A percentile compares a stretch with the other conserved stretches of the same genome.
These are phyloP conservation scores for Diphyllodes magnificus DNA, from an alignment of 2,113 vertebrate genomes.

Conservation along the genomic window DNA sequence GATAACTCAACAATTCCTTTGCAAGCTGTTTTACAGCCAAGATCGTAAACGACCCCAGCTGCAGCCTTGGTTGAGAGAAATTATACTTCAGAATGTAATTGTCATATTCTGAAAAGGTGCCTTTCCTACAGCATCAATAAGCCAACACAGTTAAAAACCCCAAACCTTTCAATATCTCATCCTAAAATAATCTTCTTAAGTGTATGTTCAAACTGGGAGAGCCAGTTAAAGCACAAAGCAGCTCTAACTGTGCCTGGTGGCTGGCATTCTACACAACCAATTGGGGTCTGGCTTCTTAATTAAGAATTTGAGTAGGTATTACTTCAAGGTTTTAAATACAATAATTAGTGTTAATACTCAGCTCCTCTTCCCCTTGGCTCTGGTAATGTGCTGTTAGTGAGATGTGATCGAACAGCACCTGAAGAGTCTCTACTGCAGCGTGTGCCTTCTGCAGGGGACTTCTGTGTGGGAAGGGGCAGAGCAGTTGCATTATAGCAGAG, in stretches of 20 bases:
- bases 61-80: constrained; percentile 31
- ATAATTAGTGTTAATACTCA: neutral
- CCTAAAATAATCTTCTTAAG: constrained; percentile 20
- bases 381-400: neutral
- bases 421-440: neutral
- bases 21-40: neutral
- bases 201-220: neutral
- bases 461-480: neutral
- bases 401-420: neutral
- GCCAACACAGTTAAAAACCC: neutral
- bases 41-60: neutral
- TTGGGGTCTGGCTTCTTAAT: neutral
- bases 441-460: neutral
- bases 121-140: constrained; percentile 41
- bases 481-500: neutral
- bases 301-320: neutral
- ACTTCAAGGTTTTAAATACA: neutral
- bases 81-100: constrained; percentile 2
- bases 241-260: neutral
- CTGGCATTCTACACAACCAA: neutral
- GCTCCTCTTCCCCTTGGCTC: neutral
- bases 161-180: neutral
- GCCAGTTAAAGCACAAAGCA: neutral
- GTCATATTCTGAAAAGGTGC: constrained; percentile 36
- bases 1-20: constrained; percentile 28